These are phyloP conservation scores for Himalopsyche phryganea DNA, from an alignment of 1,140 invertebrate species.

Conservation along the genomic window DNA sequence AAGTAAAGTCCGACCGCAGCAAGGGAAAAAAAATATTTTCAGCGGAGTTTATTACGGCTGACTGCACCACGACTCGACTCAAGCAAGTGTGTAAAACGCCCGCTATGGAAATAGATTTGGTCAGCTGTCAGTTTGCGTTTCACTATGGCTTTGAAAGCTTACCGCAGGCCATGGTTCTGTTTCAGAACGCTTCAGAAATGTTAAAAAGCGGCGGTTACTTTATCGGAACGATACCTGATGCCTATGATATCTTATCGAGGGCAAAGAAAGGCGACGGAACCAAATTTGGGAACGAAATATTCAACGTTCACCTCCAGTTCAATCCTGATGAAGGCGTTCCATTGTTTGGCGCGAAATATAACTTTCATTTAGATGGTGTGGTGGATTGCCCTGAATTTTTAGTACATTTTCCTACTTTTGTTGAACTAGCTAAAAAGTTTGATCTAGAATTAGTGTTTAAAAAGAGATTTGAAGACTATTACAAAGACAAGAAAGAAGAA, in stretches of 20 bases:
- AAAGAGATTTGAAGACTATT: slow-evolving; percentile 79
- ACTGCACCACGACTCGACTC: slow-evolving; percentile 83
- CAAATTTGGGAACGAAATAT: slow-evolving; percentile 85
- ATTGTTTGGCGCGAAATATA: slow-evolving; percentile 94
- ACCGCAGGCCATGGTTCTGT: slow-evolving; percentile 87
- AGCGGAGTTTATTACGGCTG: slow-evolving; percentile 90
- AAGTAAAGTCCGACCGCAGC: slow-evolving; percentile 41
- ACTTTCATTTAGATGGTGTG: slow-evolving; percentile 92
- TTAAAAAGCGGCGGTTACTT: slow-evolving; percentile 89
- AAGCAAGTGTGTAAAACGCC: slow-evolving; percentile 69
- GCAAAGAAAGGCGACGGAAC: slow-evolving; percentile 58
- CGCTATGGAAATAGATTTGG: slow-evolving; percentile 79
- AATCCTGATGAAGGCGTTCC: slow-evolving; percentile 68
- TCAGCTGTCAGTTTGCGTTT: slow-evolving; percentile 97
- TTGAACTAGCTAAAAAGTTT: slow-evolving; percentile 77
- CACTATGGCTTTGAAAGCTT: slow-evolving; percentile 95
- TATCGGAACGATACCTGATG: slow-evolving; percentile 94
- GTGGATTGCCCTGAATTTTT: slow-evolving; percentile 99
- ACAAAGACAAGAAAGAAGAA: slow-evolving; percentile 61
- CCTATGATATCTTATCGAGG: slow-evolving; percentile 78
- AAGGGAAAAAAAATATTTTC: slow-evolving; percentile 58
- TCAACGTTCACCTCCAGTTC: slow-evolving; percentile 74
- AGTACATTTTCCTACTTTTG: slow-evolving; percentile 85
- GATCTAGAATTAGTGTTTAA: slow-evolving; percentile 74
- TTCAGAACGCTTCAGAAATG: slow-evolving; percentile 88